Evolutionary conservation across 2,888 invertebrate genomes (phyloP), one percentile per base, ranked within the genome.

Genomic region (Synanthedon vespiformis): DNA sequence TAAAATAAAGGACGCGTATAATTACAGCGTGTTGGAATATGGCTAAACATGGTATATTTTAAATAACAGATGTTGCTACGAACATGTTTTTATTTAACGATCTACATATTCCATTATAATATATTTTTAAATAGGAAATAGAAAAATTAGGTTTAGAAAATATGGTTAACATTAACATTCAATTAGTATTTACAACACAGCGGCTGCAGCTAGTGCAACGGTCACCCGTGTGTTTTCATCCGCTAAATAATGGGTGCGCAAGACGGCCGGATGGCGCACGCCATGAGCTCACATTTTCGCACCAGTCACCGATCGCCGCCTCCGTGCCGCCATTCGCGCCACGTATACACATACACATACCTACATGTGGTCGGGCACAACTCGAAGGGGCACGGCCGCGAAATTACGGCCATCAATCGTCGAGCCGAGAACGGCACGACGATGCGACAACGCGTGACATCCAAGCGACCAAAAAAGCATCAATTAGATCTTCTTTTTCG

Each of bases 321-420:
- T 67, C 69, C 67, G 65, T 65, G 65, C 62, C 48, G 55, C 49
- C 53, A 56, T 44, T 44, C 54, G 56, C 54, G 49, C 13, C 50
- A 50, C 47, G 44, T 34, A 51, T 48, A 50, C 56, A 53, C 41
- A 55, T 53, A 54, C 48, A 55, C 47, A 52, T 51, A 49, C 52
- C 51, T 61, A 61, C 40, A 14, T 8, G 47, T 49, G 53, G 53
- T 53, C 54, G 55, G 57, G 53, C 55, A 54, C 55, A 54, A 63
- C 69, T 65, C 63, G 63, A 68, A 72, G 68, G 68, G 71, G 69
- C 70, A 68, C 69, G 70, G 64, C 67, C 67, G 63, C 66, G 68
- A 71, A 67, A 74, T 75, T 71, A 68, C 74, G 60, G 62, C 67
- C 71, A 75, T 74, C 72, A 73, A 74, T 76, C 73, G 70, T 66